Base-by-base conservation (phyloP, 2,888 invertebrate species). In the Diadromus collaris region DNA sequence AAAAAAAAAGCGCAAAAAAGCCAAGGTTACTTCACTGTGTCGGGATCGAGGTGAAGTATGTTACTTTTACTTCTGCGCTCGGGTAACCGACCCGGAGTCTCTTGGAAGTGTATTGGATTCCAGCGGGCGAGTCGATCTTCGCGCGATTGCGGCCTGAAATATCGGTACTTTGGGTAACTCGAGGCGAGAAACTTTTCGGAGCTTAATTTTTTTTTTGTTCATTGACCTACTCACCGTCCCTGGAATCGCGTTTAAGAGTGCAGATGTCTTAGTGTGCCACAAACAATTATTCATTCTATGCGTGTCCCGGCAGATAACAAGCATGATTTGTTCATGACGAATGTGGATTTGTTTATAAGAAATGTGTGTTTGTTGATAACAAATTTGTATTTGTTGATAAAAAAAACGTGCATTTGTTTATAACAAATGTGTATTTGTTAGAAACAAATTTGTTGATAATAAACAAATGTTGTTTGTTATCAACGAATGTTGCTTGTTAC, bases 21-120 rank as follows among this genome's bases (percentile, higher is more conserved):
- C 64, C 79, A 79, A 79, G 76, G 79, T 73, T 65, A 58, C 73
- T 72, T 64, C 68, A 69, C 46, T 51, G 58, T 21, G 38, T 41
- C 10, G 51, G 41, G 72, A 67, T 76, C 63, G 72, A 69, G 48
- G 64, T 56, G 64, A 65, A 70, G 58, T 58, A 29, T 44, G 29
- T 41, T 13, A 69, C 68, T 69, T 69, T 69, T 58, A 58, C 68
- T 58, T 44, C 38, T 56, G n/a, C 24, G 38, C 51, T 54, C 38
- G 21, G 38, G 27, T 13, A 41, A 44, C 38, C 56, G 19, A 44
- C 29, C 68, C 4, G 29, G 29, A 58, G 44, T 29, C 41, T 46
- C 58, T 44, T 27, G 19, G 68, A 46, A 41, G 19, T 29, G 19
- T 16, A 6, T 9, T 27, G 58, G 29, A 19, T 58, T 58, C 29